These are phyloP conservation scores for Diabrotica balteata DNA, from an alignment of 2,888 invertebrate genomes.

Conservation along the genomic window DNA sequence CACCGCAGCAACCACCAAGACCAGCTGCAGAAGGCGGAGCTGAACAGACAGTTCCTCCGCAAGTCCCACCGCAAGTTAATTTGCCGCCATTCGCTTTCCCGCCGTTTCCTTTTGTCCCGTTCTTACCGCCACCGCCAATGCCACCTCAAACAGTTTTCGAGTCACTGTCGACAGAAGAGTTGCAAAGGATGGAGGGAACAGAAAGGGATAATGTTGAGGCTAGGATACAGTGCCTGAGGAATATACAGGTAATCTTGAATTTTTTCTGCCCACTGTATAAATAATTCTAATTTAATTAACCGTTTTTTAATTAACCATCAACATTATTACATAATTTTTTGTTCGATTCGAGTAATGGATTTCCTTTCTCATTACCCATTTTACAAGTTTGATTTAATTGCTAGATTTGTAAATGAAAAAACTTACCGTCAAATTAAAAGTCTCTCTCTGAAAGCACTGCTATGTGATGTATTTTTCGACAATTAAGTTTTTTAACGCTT, in stretches of 20 bases:
- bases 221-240: slow-evolving; percentile 79
- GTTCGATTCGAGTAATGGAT: too few species aligned
- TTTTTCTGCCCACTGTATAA: too few species aligned
- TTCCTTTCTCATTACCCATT: too few species aligned
- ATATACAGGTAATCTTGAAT: slow-evolving; percentile 64
- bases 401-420: too few species aligned
- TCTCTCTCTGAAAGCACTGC: too few species aligned
- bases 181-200: slow-evolving; percentile 87
- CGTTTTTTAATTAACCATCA: too few species aligned
- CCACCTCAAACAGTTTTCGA: slow-evolving; percentile 75
- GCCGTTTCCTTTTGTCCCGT: slow-evolving; percentile 64
- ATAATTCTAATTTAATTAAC: too few species aligned
- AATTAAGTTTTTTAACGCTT: too few species aligned
- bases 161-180: slow-evolving; percentile 81
- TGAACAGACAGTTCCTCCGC: slow-evolving; percentile 21
- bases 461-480: too few species aligned
- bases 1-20: slow-evolving; percentile 46
- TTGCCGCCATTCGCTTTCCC: slow-evolving; percentile 65
- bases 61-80: slow-evolving; percentile 45
- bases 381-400: too few species aligned
- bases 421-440: too few species aligned
- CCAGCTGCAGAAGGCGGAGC: slow-evolving; percentile 12
- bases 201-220: slow-evolving; percentile 89
- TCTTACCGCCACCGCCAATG: slow-evolving; percentile 75
- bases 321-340: too few species aligned